Conservation (phyloP, 2,888 invertebrate species). For the Neoscelio sp. region DNA sequence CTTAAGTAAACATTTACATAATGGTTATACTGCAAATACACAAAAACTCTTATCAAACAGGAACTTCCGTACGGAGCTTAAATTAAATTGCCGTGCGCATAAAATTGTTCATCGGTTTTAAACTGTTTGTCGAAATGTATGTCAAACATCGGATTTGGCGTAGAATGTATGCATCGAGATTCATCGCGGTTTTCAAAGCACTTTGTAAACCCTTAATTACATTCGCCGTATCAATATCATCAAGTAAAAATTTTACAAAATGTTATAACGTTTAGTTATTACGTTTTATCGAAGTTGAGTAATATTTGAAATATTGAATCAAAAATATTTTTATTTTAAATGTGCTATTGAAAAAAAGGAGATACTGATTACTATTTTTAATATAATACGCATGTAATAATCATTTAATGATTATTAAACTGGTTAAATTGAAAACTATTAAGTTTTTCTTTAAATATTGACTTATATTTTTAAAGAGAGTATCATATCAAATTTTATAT, state of each 20-base stretch:
- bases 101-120: slow-evolving; percentile 53
- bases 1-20: slow-evolving; percentile 17
- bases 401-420: no score
- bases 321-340: no score
- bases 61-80: slow-evolving; percentile 1
- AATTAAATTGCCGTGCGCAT: slow-evolving; percentile 42
- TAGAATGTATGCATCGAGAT: slow-evolving; percentile 24
- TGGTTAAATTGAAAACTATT: no score
- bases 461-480: no score
- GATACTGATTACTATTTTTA: no score
- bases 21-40: slow-evolving; percentile 20
- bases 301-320: no score
- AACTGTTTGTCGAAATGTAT: slow-evolving; percentile 48
- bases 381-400: no score
- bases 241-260: slow-evolving; percentile 18
- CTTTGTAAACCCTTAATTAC: slow-evolving; percentile 50
- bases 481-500: no score
- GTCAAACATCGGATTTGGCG: slow-evolving; percentile 48
- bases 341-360: no score
- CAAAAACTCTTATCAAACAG: slow-evolving; percentile 24
- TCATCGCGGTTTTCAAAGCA: slow-evolving; percentile 30
- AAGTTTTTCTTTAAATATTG: no score
- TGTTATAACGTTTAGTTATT: no score
- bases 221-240: slow-evolving; percentile 48
- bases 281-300: no score